Base-by-base conservation (phyloP, 2,888 invertebrate species). In the Hemicrepidius hirtus region DNA sequence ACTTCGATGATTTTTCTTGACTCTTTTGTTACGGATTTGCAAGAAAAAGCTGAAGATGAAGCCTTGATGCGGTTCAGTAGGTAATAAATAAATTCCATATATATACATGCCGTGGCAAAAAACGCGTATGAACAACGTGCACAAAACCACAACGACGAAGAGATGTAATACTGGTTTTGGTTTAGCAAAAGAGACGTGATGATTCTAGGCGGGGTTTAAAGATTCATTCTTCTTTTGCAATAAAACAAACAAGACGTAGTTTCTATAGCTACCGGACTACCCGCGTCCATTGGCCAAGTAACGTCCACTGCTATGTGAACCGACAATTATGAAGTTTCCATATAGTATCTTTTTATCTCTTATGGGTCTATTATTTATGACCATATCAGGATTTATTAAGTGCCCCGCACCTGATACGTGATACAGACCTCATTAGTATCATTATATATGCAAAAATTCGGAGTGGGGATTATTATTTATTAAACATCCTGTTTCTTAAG, bases 221-320 rank as follows among this genome's bases (percentile, higher is more conserved):
- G 84, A 84, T 84, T 85, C 85, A 85, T 85, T 85, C 84, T 83
- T 82, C 84, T 85, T 85, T 84, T 84, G 83, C 85, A 86, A 85
- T 86, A 81, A 80, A 78, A 80, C 80, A 80, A 81, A 82, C 80
- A 85, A 84, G 84, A 82, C 80, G 86, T 85, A 81, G 86, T 86
- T 86, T 85, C 86, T 87, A 86, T 86, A 87, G 86, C 87, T 87
- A 87, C 86, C 85, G 85, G 81, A 84, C 84, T 87, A 86, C 86
- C 85, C 85, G 78, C 80, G 82, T 83, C 83, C 85, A 87, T 87
- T 87, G 87, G 87, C 80, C 81, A 82, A 78, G 78, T 73, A 62
- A 28, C 66, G 59, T 57, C 55, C 32, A 40, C 68, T 60, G 13
- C 49, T 60, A 46, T 49, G 40, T 69, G 40, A 44, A 64, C 49